Evolutionary conservation across 64 coral and sea anemone genomes (phyloP).

Genomic region (Pachyseris speciosa): DNA sequence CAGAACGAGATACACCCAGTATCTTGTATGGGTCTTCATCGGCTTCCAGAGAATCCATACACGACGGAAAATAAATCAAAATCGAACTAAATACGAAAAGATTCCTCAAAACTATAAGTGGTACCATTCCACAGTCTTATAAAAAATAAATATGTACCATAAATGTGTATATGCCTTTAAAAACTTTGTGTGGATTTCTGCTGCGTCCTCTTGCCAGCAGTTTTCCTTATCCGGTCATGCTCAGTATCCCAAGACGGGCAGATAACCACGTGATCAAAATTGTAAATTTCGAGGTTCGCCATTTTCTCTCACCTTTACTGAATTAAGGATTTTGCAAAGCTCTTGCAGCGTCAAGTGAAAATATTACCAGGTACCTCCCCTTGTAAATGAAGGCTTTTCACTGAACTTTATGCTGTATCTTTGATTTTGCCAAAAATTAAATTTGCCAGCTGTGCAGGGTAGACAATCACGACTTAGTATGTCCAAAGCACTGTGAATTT

Average conservation of each 20-base stretch:
- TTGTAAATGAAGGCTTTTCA: neutral
- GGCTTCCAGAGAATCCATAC: neutral
- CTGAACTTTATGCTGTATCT: neutral
- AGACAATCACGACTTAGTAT: neutral
- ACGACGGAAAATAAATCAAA: neutral
- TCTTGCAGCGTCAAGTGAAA: neutral
- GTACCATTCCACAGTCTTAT: neutral
- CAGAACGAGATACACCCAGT: constrained; percentile 80
- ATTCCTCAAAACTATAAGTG: neutral
- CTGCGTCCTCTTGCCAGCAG: constrained; percentile 11
- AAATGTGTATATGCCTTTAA: neutral
- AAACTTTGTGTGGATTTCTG: too few relatives aligned
- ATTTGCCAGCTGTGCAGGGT: neutral
- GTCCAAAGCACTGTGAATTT: constrained; percentile 34
- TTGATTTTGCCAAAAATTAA: neutral
- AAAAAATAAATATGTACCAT: neutral
- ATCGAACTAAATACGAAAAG: neutral
- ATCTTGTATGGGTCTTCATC: constrained; percentile 87
- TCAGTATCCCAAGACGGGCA: neutral
- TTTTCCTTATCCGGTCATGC: neutral
- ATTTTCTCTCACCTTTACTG: constrained; percentile 32
- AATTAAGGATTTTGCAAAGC: constrained; percentile 29
- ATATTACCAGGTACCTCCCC: neutral
- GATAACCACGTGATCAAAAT: constrained; percentile 47
- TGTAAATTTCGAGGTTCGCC: constrained; percentile 59